These are phyloP conservation scores for Gymnocephalus cernua DNA, from an alignment of 2,113 vertebrate genomes.

Conservation along the genomic window DNA sequence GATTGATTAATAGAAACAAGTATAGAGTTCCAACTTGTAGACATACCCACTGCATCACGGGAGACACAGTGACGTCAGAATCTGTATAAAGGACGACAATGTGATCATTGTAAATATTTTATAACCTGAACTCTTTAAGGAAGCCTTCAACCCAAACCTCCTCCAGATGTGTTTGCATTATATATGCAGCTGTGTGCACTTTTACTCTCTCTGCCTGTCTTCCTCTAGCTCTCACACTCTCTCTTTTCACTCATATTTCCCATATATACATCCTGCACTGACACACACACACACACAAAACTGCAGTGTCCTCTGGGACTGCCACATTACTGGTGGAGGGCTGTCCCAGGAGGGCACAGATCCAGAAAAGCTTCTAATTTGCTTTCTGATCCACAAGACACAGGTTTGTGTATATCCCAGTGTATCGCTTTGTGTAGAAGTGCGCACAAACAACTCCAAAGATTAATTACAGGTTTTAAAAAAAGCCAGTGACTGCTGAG, in stretches of 20 bases:
- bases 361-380: slow-evolving; percentile 45
- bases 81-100: slow-evolving; percentile 19
- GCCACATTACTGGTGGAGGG: slow-evolving; percentile 36
- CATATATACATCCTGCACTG: not conserved
- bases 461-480: not conserved
- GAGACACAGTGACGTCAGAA: not conserved
- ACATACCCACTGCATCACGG: not conserved
- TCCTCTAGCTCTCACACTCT: not conserved
- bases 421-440: not conserved
- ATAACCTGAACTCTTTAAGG: slow-evolving; percentile 21
- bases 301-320: slow-evolving; percentile 57
- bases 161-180: slow-evolving; percentile 35
- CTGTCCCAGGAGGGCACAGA: slow-evolving; percentile 32
- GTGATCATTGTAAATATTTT: slow-evolving; percentile 43
- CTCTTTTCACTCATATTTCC: not conserved
- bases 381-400: slow-evolving; percentile 16
- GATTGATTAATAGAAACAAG: slow-evolving; percentile 7
- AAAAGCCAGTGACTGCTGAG: not conserved
- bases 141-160: not conserved
- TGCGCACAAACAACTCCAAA: not conserved
- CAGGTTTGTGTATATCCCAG: not conserved
- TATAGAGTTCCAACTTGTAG: not conserved
- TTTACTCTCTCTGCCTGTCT: not conserved
- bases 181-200: slow-evolving; percentile 23
- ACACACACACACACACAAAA: slow-evolving; percentile 13